Evolutionary conservation across 2,113 vertebrate species (phyloP).

Genomic region (Sterrhoptilus dennistouni): DNA sequence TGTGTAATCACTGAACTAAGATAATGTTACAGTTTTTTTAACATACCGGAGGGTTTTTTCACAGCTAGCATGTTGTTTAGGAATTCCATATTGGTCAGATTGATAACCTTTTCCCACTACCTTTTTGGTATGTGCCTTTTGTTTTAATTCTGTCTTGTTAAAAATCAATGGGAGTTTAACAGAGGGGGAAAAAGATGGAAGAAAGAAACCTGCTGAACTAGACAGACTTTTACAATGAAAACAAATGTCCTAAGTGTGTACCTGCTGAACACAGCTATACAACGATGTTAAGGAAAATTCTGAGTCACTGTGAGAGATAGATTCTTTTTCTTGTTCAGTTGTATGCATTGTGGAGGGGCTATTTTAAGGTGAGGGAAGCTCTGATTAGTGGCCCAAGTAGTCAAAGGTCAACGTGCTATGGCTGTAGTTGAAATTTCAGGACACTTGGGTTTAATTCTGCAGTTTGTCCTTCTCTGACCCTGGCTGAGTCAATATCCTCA

Average conservation of each 20-base stretch:
- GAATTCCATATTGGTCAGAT: background rate
- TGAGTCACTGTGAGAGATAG: background rate
- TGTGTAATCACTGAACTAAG: background rate
- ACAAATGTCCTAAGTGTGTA: background rate
- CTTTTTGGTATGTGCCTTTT: background rate
- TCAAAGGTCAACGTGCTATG: background rate
- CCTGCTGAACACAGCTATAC: background rate
- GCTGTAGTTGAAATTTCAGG: background rate
- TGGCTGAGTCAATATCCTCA: background rate
- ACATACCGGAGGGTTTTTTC: background rate
- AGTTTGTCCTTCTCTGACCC: background rate
- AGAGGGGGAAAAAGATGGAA: background rate
- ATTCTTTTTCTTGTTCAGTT: background rate
- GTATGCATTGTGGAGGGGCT: background rate
- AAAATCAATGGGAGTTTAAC: background rate
- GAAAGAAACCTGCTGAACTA: background rate
- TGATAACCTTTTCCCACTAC: background rate
- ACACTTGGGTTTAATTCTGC: background rate
- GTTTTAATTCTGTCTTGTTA: background rate
- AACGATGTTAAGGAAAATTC: background rate
- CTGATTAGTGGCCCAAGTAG: background rate
- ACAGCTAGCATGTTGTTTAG: background rate
- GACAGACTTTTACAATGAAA: background rate
- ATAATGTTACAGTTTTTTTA: background rate
- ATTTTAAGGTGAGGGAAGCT: background rate